Evolutionary conservation across 2,888 invertebrate genomes (phyloP), one percentile per base, ranked within the genome.

Genomic region (Xestia c-nigrum): DNA sequence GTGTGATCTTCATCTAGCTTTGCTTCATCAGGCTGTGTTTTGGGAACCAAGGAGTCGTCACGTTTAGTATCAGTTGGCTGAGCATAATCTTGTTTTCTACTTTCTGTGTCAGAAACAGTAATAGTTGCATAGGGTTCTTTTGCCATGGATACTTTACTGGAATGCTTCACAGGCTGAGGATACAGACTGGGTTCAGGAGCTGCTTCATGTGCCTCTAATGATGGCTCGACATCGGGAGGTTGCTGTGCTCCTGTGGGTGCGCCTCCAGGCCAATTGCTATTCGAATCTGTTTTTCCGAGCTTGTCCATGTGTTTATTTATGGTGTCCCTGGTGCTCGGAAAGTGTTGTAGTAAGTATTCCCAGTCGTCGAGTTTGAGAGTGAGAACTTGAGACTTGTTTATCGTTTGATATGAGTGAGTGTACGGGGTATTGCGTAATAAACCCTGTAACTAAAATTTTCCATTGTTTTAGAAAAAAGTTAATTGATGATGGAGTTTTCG

Each of bases 331-430:
- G 94, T 94, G 4, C 80, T 80, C 0, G 95, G 95, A 64, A 95
- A 96, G 84, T 95, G 94, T 71, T 91, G 86, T 19, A 95, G 78
- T 9, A 96, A 89, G 72, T 93, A 89, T 70, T 93, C 91, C 95
- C 95, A 95, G 74, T 94, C 92, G 1, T 92, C 88, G 0, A 94
- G 89, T 55, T 85, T 79, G 0, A 96, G 89, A 0, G 94, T 93
- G 3, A 96, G 90, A 9, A 96, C 92, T 91, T 94, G 93, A 0
- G 93, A 91, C 68, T 93, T 94, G 5, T 81, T 88, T 9, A 89
- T 72, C 0, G 94, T 94, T 70, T 90, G 89, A 82, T 95, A 96
- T 1, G 95, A 94, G 76, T 91, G 87, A 2, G 76, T 88, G 81
- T 88, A 95, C 1, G 94, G 94, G 9, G 90, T 80, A 65, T 94